These are phyloP conservation scores for Gobio occitaniae DNA, from an alignment of 2,797 vertebrate genomes.

Conservation along the genomic window DNA sequence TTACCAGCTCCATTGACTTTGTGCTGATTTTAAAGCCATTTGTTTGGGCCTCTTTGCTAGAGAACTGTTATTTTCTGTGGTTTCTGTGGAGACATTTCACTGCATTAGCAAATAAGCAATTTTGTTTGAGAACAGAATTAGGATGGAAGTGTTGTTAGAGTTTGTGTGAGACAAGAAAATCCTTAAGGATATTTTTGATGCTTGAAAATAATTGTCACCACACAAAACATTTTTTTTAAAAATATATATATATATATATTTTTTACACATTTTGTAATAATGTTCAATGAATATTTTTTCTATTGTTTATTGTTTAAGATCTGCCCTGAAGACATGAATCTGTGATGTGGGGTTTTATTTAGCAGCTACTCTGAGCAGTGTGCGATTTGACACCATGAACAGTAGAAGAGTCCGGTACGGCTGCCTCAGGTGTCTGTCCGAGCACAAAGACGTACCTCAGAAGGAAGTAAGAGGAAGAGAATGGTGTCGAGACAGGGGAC, in stretches of 20 bases:
- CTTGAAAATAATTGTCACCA: neutral
- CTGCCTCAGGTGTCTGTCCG: conserved; percentile 38
- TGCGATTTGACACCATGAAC: conserved; percentile 21
- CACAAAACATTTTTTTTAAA: no score
- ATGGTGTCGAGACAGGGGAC: conserved; percentile 47
- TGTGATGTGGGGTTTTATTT: conserved; percentile 17
- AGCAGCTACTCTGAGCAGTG: neutral
- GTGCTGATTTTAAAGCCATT: conserved; percentile 20
- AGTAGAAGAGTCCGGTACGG: neutral
- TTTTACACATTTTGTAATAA: neutral
- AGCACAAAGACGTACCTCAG: neutral
- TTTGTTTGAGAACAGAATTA: neutral
- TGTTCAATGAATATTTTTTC: neutral
- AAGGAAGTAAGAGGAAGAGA: conserved; percentile 43
- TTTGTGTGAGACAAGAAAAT: neutral
- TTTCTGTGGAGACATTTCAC: conserved; percentile 18
- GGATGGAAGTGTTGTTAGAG: neutral
- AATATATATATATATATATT: no score
- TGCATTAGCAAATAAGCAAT: neutral
- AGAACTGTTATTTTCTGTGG: conserved; percentile 25
- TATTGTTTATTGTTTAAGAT: neutral
- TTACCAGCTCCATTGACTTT: conserved; percentile 25
- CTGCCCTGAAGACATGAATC: neutral
- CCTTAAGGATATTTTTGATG: neutral
- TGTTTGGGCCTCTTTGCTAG: conserved; percentile 8